Conservation (phyloP, 2,888 invertebrate genomes). For the Apotomis capreana region DNA sequence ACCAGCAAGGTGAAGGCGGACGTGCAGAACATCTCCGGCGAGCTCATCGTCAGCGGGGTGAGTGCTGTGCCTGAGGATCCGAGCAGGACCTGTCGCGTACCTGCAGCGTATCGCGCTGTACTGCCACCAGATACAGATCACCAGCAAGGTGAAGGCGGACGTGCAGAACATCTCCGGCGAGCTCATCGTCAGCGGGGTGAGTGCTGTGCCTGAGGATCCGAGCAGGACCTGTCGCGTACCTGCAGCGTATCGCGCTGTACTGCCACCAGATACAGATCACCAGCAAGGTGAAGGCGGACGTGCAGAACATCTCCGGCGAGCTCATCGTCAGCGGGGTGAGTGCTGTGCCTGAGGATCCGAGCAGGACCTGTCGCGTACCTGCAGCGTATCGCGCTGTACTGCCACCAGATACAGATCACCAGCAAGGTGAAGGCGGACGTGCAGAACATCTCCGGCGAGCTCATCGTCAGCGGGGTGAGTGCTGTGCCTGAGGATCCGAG, state of each 20-base stretch:
- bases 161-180: slow-evolving; percentile 99
- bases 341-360: too few species aligned
- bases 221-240: too few species aligned
- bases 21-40: too few species aligned
- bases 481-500: slow-evolving; percentile 82
- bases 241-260: too few species aligned
- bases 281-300: too few species aligned
- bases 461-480: slow-evolving; percentile 97
- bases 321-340: too few species aligned
- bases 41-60: too few species aligned
- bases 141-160: slow-evolving; percentile 99
- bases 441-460: slow-evolving; percentile 98
- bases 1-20: too few species aligned
- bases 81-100: slow-evolving; percentile 92
- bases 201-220: slow-evolving; percentile 52
- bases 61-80: too few species aligned
- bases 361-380: slow-evolving; percentile 97
- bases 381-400: slow-evolving; percentile 98
- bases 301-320: too few species aligned
- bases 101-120: slow-evolving; percentile 98
- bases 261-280: too few species aligned
- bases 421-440: slow-evolving; percentile 99
- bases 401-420: slow-evolving; percentile 99
- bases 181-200: slow-evolving; percentile 97
- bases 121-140: slow-evolving; percentile 99